Percentiles rank a stretch among this genome's conserved stretches.
These are phyloP conservation scores for Muraenolepis orangiensis DNA, from an alignment of 2,797 vertebrate genomes.

Conservation along the genomic window DNA sequence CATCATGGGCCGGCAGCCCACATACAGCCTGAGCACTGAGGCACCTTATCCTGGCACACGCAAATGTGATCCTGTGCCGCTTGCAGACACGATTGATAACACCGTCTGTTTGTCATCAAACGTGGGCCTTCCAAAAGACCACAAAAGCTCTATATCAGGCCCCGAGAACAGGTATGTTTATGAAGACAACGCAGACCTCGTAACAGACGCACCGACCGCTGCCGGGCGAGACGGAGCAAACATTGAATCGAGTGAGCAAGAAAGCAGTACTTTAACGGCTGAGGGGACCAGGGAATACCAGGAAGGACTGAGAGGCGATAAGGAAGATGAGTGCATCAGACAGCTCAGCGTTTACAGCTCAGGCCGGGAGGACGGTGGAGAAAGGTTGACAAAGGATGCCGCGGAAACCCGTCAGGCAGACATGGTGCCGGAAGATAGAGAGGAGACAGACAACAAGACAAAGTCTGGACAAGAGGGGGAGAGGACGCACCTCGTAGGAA, in stretches of 20 bases:
- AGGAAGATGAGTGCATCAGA: background rate
- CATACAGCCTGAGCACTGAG: slow-evolving; percentile 28
- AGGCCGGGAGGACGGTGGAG: background rate
- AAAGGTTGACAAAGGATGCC: background rate
- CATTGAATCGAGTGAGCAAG: slow-evolving; percentile 4
- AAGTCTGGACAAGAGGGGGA: slow-evolving; percentile 11
- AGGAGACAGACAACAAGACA: slow-evolving; percentile 32
- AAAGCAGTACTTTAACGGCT: background rate
- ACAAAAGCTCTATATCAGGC: slow-evolving; percentile 40
- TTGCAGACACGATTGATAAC: slow-evolving; percentile 42
- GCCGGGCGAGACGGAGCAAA: slow-evolving; percentile 42
- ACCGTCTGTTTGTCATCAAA: slow-evolving; percentile 36
- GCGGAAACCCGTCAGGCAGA: slow-evolving; percentile 2
- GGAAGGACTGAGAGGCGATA: background rate
- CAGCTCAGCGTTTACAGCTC: background rate
- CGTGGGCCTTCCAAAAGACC: slow-evolving; percentile 20
- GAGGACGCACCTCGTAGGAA: background rate
- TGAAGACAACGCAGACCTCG: slow-evolving; percentile 35
- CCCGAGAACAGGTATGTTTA: slow-evolving; percentile 42
- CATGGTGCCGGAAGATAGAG: slow-evolving; percentile 35
- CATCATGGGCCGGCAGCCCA: slow-evolving; percentile 1
- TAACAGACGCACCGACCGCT: slow-evolving; percentile 12
- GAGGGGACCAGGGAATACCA: background rate
- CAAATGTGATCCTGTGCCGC: slow-evolving; percentile 36
- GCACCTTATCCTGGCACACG: slow-evolving; percentile 24